Percentiles rank a stretch among this genome's conserved stretches.
Evolutionary conservation across 2,113 vertebrate species (phyloP).

Genomic region (Rhipidura dahli): DNA sequence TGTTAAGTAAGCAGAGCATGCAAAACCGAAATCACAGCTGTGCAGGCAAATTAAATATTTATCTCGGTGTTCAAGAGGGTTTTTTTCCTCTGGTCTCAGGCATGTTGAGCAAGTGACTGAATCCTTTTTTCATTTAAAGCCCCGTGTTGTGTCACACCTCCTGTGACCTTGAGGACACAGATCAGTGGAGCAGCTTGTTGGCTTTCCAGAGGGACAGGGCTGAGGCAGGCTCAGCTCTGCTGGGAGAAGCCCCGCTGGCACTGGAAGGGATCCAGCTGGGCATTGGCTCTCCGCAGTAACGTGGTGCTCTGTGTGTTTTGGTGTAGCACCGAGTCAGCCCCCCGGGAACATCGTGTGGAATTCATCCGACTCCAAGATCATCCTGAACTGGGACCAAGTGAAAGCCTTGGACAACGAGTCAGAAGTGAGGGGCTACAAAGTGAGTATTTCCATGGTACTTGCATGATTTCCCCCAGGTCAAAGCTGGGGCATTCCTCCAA

Average conservation of each 20-base stretch:
- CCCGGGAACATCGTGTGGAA: constrained; percentile 96
- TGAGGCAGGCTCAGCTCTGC: background rate
- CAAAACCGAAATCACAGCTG: constrained; percentile 21
- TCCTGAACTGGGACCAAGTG: constrained; percentile 97
- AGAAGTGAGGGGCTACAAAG: constrained; percentile 97
- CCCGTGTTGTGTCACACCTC: constrained; percentile 17
- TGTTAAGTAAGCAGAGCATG: constrained; percentile 13
- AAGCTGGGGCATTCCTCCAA: background rate
- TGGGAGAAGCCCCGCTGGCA: background rate
- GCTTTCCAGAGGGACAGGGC: background rate
- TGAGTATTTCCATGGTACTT: constrained; percentile 56
- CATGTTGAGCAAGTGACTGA: constrained; percentile 39
- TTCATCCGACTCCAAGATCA: constrained; percentile 93
- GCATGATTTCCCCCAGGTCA: background rate
- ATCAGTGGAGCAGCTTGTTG: constrained; percentile 36
- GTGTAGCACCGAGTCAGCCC: constrained; percentile 90
- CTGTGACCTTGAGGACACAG: constrained; percentile 46
- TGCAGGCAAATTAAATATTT: constrained; percentile 61
- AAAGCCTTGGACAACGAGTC: constrained; percentile 97
- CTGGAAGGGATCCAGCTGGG: background rate
- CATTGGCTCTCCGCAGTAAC: background rate
- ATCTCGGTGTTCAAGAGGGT: constrained; percentile 14
- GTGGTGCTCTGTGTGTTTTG: background rate
- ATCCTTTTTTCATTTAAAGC: constrained; percentile 32
- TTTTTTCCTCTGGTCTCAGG: constrained; percentile 33